A percentile compares a stretch with the other conserved stretches of the same genome.
phyloP scores from a whole-genome alignment of 2,888 invertebrate genomes.

The Scaptomyza reducta region DNA sequence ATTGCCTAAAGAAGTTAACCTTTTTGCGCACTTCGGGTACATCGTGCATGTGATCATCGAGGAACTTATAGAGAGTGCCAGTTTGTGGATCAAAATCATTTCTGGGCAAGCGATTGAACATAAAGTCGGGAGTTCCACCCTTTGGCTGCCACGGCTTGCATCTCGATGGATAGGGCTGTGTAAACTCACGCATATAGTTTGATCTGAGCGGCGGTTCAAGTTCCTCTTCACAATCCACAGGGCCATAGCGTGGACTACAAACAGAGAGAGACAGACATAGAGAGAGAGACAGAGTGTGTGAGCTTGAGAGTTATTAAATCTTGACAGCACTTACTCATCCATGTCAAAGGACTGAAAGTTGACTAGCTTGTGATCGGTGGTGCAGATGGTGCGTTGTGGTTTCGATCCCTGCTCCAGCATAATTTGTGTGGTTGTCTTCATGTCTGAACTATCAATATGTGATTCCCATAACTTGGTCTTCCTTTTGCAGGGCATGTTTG shows the following conservation, averaged over 20 bases:
- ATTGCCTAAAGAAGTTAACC: conserved; percentile 64
- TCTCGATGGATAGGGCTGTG: conserved; percentile 48
- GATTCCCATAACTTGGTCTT: conserved; percentile 59
- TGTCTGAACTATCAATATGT: conserved; percentile 24
- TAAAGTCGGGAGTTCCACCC: conserved; percentile 50
- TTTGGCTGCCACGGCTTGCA: conserved; percentile 45
- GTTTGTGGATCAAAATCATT: conserved; percentile 63
- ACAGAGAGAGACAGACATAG: too few species aligned
- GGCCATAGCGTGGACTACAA: conserved; percentile 66
- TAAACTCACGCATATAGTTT: conserved; percentile 52
- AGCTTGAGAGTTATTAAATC: background rate
- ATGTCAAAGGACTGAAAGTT: conserved; percentile 70
- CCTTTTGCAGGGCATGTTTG: conserved; percentile 45
- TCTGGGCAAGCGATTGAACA: conserved; percentile 67
- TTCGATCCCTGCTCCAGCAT: conserved; percentile 65
- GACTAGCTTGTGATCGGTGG: conserved; percentile 53
- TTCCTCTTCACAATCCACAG: conserved; percentile 34
- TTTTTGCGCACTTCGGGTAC: conserved; percentile 57
- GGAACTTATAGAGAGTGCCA: conserved; percentile 60
- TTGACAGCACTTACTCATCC: conserved; percentile 59
- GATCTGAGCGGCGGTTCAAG: conserved; percentile 45
- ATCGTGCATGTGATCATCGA: conserved; percentile 65
- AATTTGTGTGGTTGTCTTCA: conserved; percentile 63
- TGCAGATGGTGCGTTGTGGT: conserved; percentile 35
- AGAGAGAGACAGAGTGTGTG: background rate